A percentile compares a stretch with the other conserved stretches of the same genome.
Evolutionary conservation across 1,140 invertebrate species (phyloP).

Genomic region (Tribolium madens): DNA sequence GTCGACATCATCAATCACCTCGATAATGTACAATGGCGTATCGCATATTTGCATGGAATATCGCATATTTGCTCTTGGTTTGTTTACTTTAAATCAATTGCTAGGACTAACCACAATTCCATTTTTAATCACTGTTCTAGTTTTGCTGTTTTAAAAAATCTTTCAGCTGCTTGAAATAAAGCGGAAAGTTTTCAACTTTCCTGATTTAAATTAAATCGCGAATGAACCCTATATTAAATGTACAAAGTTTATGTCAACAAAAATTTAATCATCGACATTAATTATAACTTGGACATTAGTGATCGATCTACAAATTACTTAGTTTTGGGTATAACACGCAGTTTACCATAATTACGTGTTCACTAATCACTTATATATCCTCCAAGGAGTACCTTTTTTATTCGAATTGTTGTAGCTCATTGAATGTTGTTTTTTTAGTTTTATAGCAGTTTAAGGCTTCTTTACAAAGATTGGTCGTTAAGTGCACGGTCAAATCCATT

Average conservation of each 20-base stretch:
- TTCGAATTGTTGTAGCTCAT: not conserved
- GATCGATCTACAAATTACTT: not conserved
- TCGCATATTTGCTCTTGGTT: not conserved
- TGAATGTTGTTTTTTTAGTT: not conserved
- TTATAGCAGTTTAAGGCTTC: not conserved
- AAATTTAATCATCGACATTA: not conserved
- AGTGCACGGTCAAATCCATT: not conserved
- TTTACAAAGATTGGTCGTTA: not conserved
- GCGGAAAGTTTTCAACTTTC: conserved; percentile 24
- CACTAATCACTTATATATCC: too few relatives aligned
- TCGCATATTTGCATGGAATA: conserved; percentile 3
- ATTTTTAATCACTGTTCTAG: not conserved
- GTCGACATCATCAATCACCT: conserved; percentile 27
- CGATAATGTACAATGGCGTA: conserved; percentile 19
- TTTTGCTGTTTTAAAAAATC: not conserved
- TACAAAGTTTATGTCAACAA: conserved; percentile 19
- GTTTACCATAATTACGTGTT: not conserved
- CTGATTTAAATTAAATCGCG: conserved; percentile 3
- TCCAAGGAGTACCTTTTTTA: not conserved
- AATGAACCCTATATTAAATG: conserved; percentile 1
- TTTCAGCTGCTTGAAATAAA: conserved; percentile 14
- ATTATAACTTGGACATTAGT: not conserved
- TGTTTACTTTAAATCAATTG: conserved; percentile 19
- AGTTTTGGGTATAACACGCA: not conserved
- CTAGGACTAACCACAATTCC: not conserved